Percentiles rank a stretch among this genome's conserved stretches.
These are phyloP conservation scores for Ceriagrion tenellum DNA, from an alignment of 2,888 invertebrate genomes.

Conservation along the genomic window DNA sequence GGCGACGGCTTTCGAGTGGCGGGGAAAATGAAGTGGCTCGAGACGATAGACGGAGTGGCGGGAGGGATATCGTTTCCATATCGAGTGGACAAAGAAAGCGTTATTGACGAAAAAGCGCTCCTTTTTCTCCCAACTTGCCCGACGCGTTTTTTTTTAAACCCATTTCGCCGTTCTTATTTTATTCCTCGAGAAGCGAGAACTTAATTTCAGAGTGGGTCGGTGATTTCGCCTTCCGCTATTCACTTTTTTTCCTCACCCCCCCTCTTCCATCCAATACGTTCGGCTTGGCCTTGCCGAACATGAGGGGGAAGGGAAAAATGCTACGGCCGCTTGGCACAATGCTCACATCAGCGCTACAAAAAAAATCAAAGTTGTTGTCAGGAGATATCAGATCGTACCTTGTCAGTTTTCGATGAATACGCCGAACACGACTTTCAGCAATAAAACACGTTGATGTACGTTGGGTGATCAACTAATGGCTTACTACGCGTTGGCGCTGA, in stretches of 20 bases:
- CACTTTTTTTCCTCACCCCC: not conserved
- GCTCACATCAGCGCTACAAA: too few relatives aligned
- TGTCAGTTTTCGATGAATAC: too few relatives aligned
- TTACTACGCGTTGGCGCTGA: too few relatives aligned
- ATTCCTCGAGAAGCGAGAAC: constrained; percentile 8
- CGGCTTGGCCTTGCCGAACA: not conserved
- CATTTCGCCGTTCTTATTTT: not conserved
- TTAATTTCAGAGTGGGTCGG: constrained; percentile 51
- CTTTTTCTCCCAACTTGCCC: not conserved
- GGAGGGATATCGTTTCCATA: not conserved
- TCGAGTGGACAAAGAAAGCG: constrained; percentile 55
- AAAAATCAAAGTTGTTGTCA: too few relatives aligned
- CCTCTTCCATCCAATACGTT: not conserved
- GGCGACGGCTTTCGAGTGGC: not conserved
- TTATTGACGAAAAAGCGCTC: constrained; percentile 50
- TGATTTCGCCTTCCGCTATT: not conserved
- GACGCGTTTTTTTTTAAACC: not conserved
- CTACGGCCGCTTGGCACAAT: not conserved
- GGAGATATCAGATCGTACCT: too few relatives aligned
- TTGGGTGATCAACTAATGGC: too few relatives aligned
- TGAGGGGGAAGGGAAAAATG: not conserved
- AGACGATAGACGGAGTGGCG: not conserved
- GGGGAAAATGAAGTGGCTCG: not conserved
- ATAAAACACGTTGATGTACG: too few relatives aligned
- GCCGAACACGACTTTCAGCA: too few relatives aligned